Conservation (phyloP, 2,113 vertebrate genomes). For the Corvus moneduloides region DNA sequence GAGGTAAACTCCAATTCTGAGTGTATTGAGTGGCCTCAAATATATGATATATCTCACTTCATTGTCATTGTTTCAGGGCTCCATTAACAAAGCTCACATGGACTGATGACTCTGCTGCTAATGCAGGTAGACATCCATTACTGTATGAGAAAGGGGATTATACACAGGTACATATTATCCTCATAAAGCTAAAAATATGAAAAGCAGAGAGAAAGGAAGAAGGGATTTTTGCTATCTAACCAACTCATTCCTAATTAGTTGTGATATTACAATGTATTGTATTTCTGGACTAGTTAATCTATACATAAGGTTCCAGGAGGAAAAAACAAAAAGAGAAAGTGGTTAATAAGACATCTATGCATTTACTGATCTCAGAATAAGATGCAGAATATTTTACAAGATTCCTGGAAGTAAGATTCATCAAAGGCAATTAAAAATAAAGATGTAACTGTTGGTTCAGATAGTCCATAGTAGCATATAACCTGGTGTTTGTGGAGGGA, state of each 20-base stretch:
- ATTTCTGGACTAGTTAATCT: background rate
- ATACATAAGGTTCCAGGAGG: background rate
- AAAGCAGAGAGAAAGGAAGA: background rate
- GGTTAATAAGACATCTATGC: background rate
- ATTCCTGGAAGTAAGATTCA: background rate
- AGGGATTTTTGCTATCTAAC: background rate
- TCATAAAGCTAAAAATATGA: background rate
- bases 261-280: rapidly evolving
- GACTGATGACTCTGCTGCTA: background rate
- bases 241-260: background rate
- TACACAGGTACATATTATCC: background rate
- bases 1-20: background rate
- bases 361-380: background rate
- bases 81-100: background rate
- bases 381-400: background rate
- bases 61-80: background rate
- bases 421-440: background rate
- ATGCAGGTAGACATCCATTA: background rate
- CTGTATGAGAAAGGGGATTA: background rate
- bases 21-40: background rate
- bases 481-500: background rate
- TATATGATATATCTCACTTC: background rate
- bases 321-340: rapidly evolving
- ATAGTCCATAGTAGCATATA: background rate
- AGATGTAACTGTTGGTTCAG: background rate